These are phyloP conservation scores for Gymnobelideus leadbeateri DNA, from an alignment of 2,113 vertebrate genomes.

Conservation along the genomic window DNA sequence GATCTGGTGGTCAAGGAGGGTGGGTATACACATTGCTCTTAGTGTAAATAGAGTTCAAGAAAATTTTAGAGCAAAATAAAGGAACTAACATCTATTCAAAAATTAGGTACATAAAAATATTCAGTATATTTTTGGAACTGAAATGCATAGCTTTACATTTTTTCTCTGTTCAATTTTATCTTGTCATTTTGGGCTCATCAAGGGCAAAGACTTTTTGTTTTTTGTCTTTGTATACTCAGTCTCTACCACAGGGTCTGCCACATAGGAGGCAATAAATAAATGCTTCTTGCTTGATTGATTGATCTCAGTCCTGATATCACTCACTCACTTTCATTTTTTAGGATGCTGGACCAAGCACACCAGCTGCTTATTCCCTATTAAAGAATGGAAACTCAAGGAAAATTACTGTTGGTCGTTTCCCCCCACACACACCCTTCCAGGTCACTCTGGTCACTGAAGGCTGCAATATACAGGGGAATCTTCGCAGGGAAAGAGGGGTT, in stretches of 20 bases:
- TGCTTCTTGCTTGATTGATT: slow-evolving; percentile 25
- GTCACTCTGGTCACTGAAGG: not conserved
- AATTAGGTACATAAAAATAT: not conserved
- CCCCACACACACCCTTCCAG: no score
- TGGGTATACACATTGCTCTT: not conserved
- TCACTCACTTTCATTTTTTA: not conserved
- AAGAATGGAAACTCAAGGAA: not conserved
- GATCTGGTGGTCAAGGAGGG: not conserved
- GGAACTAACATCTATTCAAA: not conserved
- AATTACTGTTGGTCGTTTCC: not conserved
- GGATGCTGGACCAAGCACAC: not conserved
- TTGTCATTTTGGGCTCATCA: not conserved
- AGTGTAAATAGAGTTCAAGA: not conserved
- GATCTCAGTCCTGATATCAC: not conserved
- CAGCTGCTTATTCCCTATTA: not conserved
- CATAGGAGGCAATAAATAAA: not conserved
- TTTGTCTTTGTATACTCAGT: not conserved
- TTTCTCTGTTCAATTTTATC: not conserved
- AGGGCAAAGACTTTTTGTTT: not conserved
- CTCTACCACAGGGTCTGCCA: not conserved
- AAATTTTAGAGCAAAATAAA: not conserved
- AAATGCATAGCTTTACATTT: not conserved
- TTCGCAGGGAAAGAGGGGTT: not conserved
- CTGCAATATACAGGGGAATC: not conserved
- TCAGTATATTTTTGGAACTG: not conserved